Base-by-base conservation (phyloP, 2,797 vertebrate species). In the Oophaga sylvatica region DNA sequence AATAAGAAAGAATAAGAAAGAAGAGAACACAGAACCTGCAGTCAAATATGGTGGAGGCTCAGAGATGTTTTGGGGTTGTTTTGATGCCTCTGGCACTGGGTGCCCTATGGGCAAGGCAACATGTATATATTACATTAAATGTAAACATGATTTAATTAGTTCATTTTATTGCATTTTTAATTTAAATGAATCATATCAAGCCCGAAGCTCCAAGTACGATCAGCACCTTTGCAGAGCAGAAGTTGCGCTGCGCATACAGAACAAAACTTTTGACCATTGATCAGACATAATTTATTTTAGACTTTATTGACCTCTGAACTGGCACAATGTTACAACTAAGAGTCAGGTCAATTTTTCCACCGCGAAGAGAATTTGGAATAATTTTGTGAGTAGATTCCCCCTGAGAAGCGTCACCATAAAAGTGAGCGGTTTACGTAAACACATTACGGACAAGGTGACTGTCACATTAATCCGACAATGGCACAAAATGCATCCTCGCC, bases 361-460 rank as follows among this genome's bases (percentile, higher is more conserved):
- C 48, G 48, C n/a, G 45, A 76, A 75, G 22, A 73, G 67, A 62
- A 60, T 19, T 76, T 48, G 59, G 73, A 84, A 41, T 60, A n/a
- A 9, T 75, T 59, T 48, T 16, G 20, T 16, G 45, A 20, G 5
- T 5, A 48, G 62, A 41, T 16, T 41, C 63, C 60, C 56, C 13
- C 10, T 56, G 26, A 31, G 48, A 11, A 81, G 19, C 45, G 10
- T 20, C 68, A 12, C 62, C 60, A 56, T 67, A 29, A 79, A 63
- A 31, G 22, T 45, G 53, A 86, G 31, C 22, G 22, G 81, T 71
- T 71, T 88, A 73, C 31, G 41, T 78, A 85, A 75, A 71, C 41
- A 57, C 22, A 53, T 67, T 68, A 78, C 31, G 41, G 48, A 82
- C 80, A 89, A 89, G 70, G 80, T 86, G 80, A 85, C n/a, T 17